These are phyloP conservation scores for Sebastes cheni DNA, from an alignment of 2,797 vertebrate species.

Conservation along the genomic window DNA sequence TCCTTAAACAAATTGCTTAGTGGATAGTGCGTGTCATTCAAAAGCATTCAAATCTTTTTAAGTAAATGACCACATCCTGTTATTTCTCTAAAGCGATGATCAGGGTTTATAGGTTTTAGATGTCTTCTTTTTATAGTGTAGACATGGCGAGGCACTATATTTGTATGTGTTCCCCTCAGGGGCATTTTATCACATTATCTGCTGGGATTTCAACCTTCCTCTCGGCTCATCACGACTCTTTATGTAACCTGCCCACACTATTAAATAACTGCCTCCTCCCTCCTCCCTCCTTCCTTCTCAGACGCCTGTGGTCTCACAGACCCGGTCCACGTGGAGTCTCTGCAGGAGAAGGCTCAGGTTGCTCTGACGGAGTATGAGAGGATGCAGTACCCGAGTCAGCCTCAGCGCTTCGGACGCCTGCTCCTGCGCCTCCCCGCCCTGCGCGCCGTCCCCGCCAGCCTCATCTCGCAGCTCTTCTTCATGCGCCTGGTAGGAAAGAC, in stretches of 20 bases:
- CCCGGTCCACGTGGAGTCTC: constrained; percentile 89
- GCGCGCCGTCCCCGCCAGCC: constrained; percentile 89
- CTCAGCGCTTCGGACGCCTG: constrained; percentile 92
- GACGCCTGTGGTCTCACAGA: constrained; percentile 95
- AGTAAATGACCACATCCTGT: not conserved
- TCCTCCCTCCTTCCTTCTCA: constrained; percentile 60
- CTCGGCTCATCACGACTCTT: constrained; percentile 67
- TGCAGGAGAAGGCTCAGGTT: constrained; percentile 97
- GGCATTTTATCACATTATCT: constrained; percentile 27
- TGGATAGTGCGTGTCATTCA: not conserved
- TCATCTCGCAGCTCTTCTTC: constrained; percentile 97
- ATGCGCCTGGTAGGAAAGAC: constrained; percentile 97
- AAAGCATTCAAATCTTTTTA: not conserved
- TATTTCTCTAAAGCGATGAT: not conserved
- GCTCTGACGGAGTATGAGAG: constrained; percentile 93
- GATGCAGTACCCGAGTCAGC: constrained; percentile 91
- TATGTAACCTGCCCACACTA: constrained; percentile 70
- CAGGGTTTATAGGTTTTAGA: not conserved
- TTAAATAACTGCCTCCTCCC: constrained; percentile 60
- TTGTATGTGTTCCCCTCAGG: constrained; percentile 10
- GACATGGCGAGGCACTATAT: not conserved
- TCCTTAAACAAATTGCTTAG: not conserved
- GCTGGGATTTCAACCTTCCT: constrained; percentile 22
- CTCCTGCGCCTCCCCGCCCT: constrained; percentile 91
- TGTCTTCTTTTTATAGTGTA: not conserved